phyloP scores from a whole-genome alignment of 2,888 invertebrate genomes.

The Bellardia pandia region DNA sequence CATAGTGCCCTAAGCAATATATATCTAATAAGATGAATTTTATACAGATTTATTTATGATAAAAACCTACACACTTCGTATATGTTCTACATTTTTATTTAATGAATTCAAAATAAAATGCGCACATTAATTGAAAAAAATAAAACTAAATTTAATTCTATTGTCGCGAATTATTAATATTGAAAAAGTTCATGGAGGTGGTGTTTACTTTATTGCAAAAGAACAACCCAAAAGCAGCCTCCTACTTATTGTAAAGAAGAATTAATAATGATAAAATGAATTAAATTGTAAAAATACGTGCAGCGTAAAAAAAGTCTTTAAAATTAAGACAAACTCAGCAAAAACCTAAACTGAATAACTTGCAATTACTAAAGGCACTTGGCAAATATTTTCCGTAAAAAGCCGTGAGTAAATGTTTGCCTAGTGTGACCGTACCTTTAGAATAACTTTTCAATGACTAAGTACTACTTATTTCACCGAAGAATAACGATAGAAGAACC shows the following conservation, averaged over 20 bases:
- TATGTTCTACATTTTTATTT: not conserved
- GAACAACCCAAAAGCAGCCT: not conserved
- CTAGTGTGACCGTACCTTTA: no score
- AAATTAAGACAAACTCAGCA: no score
- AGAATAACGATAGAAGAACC: no score
- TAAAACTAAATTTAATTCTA: not conserved
- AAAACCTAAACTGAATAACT: no score
- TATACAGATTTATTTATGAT: not conserved
- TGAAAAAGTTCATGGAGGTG: constrained; percentile 6
- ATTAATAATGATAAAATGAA: not conserved
- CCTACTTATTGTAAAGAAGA: constrained; percentile 4
- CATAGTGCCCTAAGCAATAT: not conserved
- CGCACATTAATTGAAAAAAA: not conserved
- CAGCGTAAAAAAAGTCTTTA: no score
- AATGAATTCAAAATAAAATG: not conserved
- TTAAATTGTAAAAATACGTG: not conserved
- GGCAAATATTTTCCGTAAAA: no score
- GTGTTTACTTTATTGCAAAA: not conserved
- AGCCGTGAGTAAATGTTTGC: no score
- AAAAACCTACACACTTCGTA: constrained; percentile 1
- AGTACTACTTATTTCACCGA: no score
- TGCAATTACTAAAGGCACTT: no score
- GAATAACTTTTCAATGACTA: no score
- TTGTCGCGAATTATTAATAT: not conserved
- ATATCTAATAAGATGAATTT: not conserved